These are phyloP conservation scores for Epirrhoe tristata DNA, from an alignment of 2,888 invertebrate species.

Conservation along the genomic window DNA sequence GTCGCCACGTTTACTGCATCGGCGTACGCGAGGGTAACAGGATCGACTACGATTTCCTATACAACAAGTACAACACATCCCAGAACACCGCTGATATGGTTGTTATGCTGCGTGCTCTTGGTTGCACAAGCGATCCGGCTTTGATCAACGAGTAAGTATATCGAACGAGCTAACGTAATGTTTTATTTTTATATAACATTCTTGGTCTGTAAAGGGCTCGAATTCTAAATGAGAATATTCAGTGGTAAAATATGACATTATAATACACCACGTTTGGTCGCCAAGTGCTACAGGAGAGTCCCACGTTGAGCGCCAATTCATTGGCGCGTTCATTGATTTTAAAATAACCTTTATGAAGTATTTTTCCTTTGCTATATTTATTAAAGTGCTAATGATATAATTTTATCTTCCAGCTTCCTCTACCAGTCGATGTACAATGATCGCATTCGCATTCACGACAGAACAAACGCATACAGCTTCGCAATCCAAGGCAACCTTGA, in stretches of 20 bases:
- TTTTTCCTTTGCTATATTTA: background rate
- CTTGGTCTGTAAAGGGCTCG: too few relatives aligned
- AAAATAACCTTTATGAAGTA: background rate
- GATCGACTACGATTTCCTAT: conserved; percentile 87
- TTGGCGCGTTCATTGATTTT: too few relatives aligned
- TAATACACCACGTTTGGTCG: too few relatives aligned
- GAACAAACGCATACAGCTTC: conserved; percentile 72
- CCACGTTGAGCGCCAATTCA: background rate
- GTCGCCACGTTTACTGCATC: conserved; percentile 87
- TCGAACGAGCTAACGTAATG: background rate
- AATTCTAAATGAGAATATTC: too few relatives aligned
- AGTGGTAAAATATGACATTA: too few relatives aligned
- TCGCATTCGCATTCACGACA: conserved; percentile 79
- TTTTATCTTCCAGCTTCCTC: conserved; percentile 78
- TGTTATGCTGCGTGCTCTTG: conserved; percentile 81
- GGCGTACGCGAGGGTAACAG: conserved; percentile 85
- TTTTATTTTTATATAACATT: too few relatives aligned
- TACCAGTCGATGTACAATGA: conserved; percentile 70
- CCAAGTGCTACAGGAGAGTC: too few relatives aligned
- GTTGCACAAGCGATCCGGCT: conserved; percentile 63
- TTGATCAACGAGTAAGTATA: conserved; percentile 64
- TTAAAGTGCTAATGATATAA: background rate
- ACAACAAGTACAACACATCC: conserved; percentile 82
- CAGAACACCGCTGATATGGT: conserved; percentile 87
- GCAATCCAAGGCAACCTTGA: conserved; percentile 84